Conservation (phyloP, 1,140 invertebrate genomes). For the Atta texana region DNA sequence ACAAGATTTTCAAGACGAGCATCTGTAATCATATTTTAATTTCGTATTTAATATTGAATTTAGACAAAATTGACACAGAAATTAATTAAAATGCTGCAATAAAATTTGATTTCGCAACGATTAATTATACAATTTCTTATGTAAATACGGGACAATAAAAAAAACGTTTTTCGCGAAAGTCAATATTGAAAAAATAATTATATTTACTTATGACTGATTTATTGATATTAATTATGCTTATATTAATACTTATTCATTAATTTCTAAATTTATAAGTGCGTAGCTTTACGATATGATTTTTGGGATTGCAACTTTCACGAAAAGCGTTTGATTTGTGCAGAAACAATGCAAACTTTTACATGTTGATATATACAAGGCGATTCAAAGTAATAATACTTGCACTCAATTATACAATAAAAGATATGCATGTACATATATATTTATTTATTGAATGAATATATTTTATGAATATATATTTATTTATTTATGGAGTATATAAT, state of each 20-base stretch:
- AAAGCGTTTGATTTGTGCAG: constrained; percentile 42
- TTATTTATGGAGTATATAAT: neutral
- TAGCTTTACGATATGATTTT: neutral
- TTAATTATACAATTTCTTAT: constrained; percentile 43
- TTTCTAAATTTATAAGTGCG: constrained; percentile 3
- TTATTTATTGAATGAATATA: no score
- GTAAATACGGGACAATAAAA: constrained; percentile 5
- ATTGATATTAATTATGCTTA: neutral
- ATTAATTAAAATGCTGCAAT: constrained; percentile 10
- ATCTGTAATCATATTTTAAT: constrained; percentile 31
- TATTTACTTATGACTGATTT: neutral
- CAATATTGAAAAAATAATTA: neutral
- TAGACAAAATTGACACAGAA: constrained; percentile 16
- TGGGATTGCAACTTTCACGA: constrained; percentile 17
- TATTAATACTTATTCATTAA: neutral
- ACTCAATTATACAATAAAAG: neutral
- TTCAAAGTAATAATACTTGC: constrained; percentile 8
- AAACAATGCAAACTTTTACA: constrained; percentile 48
- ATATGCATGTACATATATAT: neutral
- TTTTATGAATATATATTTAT: neutral
- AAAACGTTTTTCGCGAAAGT: constrained; percentile 46
- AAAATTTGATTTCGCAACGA: constrained; percentile 27
- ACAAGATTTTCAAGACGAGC: constrained; percentile 15
- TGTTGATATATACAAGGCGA: constrained; percentile 48
- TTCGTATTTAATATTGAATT: constrained; percentile 27